Conservation (phyloP, 2,797 vertebrate genomes). For the Oreochromis mossambicus region DNA sequence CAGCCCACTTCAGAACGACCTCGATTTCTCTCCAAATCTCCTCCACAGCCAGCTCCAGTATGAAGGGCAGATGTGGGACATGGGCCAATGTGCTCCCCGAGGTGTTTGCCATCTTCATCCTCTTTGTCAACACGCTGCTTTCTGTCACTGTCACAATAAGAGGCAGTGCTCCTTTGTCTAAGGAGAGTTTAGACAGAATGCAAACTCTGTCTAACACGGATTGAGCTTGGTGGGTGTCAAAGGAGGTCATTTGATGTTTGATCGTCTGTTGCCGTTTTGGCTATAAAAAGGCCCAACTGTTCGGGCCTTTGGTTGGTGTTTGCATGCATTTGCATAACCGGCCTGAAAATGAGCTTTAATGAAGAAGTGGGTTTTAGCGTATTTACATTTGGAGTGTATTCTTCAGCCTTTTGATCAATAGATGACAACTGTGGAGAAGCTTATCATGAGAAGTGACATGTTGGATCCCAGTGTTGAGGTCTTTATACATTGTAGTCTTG, state of each 20-base stretch:
- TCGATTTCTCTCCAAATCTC: conserved; percentile 63
- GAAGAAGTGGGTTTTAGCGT: conserved; percentile 28
- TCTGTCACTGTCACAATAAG: conserved; percentile 62
- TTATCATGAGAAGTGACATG: background rate
- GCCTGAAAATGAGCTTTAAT: conserved; percentile 38
- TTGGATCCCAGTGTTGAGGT: background rate
- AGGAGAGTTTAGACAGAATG: conserved; percentile 46
- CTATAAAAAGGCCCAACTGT: conserved; percentile 31
- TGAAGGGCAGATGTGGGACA: conserved; percentile 72
- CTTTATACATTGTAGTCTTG: background rate
- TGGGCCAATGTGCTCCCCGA: conserved; percentile 64
- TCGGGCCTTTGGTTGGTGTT: conserved; percentile 42
- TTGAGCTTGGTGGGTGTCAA: conserved; percentile 49
- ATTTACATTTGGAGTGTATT: conserved; percentile 34
- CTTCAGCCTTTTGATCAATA: conserved; percentile 30
- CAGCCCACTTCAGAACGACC: conserved; percentile 72
- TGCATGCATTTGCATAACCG: conserved; percentile 58
- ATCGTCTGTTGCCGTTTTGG: conserved; percentile 50
- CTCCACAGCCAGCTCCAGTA: conserved; percentile 37
- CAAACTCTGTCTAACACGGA: conserved; percentile 47
- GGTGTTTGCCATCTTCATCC: conserved; percentile 72
- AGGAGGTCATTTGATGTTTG: conserved; percentile 55
- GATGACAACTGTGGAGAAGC: background rate
- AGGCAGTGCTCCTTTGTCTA: conserved; percentile 62
- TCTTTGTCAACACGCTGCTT: conserved; percentile 74